Evolutionary conservation across 1,140 invertebrate genomes (phyloP), one percentile per base, ranked within the genome.

Genomic region (Maconellicoccus hirsutus): DNA sequence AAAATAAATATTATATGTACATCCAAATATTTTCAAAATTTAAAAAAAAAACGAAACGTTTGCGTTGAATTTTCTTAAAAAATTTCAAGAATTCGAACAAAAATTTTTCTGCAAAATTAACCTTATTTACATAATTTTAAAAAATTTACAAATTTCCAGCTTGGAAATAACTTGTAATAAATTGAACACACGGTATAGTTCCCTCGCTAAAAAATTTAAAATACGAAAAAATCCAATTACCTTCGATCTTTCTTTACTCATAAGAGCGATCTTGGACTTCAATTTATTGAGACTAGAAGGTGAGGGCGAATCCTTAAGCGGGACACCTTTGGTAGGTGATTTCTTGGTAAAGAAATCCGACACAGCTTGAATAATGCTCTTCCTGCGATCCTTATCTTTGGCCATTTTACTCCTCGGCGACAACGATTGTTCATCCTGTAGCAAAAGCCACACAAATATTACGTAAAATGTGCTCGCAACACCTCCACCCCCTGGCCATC

Each of bases 281-380:
- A 26, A 23, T 66, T 66, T 66, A 16, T 66, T 66, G 1, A 26
- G 21, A 23, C 22, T 25, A 23, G 61, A 66, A 26, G 61, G 3
- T 1, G 61, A 25, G 1, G 25, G 22, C 8, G 61, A 4, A 2
- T 52, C 42, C 16, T 52, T 52, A 3, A 19, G 4, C 2, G 42
- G 12, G 79, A 78, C 79, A 0, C 79, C 76, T 25, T 79, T 77
- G 0, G 79, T 78, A 22, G 79, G 75, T 16, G 83, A 81, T 71
- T 84, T 86, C 75, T 86, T 87, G 59, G 85, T 83, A 75, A 93
- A 90, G 76, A 92, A 89, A 78, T 88, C 90, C 1, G 89, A 88
- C 59, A 93, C 86, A 63, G 90, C 86, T 81, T 91, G 90, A 74
- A 92, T 92, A 52, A 93, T 87, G 78, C 90, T 91, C 76, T 89